A percentile compares a stretch with the other conserved stretches of the same genome.
Evolutionary conservation across 1,140 invertebrate species (phyloP).

Genomic region (Bombyx mori): ASM3026992v2 NC_085128.1:1107001-1107500

Average conservation of each 20-base stretch:
- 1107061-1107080: slow-evolving; percentile 50
- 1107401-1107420: slow-evolving; percentile 16
- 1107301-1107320: background rate
- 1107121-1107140: slow-evolving; percentile 39
- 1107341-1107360: background rate
- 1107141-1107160: slow-evolving; percentile 39
- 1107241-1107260: slow-evolving; percentile 42
- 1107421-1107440: too few species aligned
- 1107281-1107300: slow-evolving; percentile 43
- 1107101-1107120: slow-evolving; percentile 48
- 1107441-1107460: background rate
- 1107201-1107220: slow-evolving; percentile 45
- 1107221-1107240: slow-evolving; percentile 50
- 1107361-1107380: background rate
- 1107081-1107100: slow-evolving; percentile 64
- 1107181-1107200: slow-evolving; percentile 34
- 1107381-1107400: slow-evolving; percentile 21
- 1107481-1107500: slow-evolving; percentile 38
- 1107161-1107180: slow-evolving; percentile 35
- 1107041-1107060: slow-evolving; percentile 33
- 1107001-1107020: slow-evolving; percentile 49
- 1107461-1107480: slow-evolving; percentile 36
- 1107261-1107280: slow-evolving; percentile 53
- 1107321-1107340: background rate
- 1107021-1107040: slow-evolving; percentile 42